These are phyloP conservation scores for Amphipyra berbera DNA, from an alignment of 2,888 invertebrate species.

Conservation along the genomic window DNA sequence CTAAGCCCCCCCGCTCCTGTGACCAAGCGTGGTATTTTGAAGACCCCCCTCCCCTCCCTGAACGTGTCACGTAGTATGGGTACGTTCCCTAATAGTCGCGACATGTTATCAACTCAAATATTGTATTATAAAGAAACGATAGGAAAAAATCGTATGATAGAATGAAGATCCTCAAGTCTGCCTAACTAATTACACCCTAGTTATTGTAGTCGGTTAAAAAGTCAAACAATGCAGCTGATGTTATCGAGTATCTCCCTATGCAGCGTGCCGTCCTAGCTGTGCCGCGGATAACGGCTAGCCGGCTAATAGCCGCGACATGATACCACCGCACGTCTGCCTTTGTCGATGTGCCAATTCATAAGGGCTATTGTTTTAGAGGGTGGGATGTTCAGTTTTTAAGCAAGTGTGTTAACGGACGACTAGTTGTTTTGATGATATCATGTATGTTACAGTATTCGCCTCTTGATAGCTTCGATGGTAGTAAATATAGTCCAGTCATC, in stretches of 20 bases:
- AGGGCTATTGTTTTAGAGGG: constrained; percentile 47
- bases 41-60: no score
- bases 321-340: constrained; percentile 52
- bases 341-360: constrained; percentile 54
- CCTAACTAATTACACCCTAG: background rate
- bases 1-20: no score
- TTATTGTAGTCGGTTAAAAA: constrained; percentile 22
- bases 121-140: no score
- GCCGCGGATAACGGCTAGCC: constrained; percentile 41
- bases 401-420: constrained; percentile 41
- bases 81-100: no score
- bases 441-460: constrained; percentile 2
- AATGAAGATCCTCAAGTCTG: no score
- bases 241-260: constrained; percentile 40
- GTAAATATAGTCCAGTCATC: no score
- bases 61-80: no score
- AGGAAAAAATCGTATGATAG: no score
- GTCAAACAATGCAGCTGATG: constrained; percentile 42
- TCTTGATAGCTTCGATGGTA: no score
- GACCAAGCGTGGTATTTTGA: no score
- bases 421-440: constrained; percentile 2
- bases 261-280: constrained; percentile 49
- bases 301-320: constrained; percentile 49
- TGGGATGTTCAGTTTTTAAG: constrained; percentile 51
- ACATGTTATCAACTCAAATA: no score